Conservation (phyloP, 2,888 invertebrate species). For the Crocallis elinguaria region DNA sequence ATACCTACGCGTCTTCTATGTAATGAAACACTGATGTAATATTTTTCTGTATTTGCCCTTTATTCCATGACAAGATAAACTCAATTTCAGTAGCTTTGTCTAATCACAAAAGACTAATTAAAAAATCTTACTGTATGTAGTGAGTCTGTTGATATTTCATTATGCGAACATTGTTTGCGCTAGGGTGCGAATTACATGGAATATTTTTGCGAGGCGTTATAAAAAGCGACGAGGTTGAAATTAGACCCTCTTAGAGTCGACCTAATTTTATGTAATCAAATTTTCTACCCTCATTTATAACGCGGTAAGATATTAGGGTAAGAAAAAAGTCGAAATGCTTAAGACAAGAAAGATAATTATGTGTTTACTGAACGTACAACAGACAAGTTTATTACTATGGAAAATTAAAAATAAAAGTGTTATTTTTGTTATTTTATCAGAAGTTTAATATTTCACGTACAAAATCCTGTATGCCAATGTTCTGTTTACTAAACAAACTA, state of each 20-base stretch:
- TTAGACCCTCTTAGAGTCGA: slow-evolving; percentile 61
- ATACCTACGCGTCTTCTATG: too few species aligned
- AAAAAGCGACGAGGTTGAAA: slow-evolving; percentile 64
- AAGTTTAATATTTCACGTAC: too few species aligned
- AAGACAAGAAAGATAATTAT: neutral
- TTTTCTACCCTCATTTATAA: slow-evolving; percentile 60
- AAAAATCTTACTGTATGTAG: slow-evolving; percentile 45
- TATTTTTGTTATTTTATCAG: too few species aligned
- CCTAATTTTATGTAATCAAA: slow-evolving; percentile 68
- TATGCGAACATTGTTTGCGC: slow-evolving; percentile 59
- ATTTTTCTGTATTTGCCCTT: too few species aligned
- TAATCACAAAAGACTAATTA: slow-evolving; percentile 40
- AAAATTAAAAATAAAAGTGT: too few species aligned
- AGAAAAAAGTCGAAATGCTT: slow-evolving; percentile 22
- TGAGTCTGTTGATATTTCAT: slow-evolving; percentile 68
- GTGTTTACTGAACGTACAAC: neutral
- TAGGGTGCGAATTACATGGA: slow-evolving; percentile 58
- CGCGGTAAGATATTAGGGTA: slow-evolving; percentile 43
- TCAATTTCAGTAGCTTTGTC: neutral
- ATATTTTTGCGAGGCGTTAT: slow-evolving; percentile 60
- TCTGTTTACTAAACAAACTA: too few species aligned
- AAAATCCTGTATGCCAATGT: too few species aligned
- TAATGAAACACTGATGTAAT: too few species aligned
- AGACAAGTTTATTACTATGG: too few species aligned
- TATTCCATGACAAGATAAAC: neutral